These are phyloP conservation scores for Macroramphosus scolopax DNA, from an alignment of 2,797 vertebrate species.

Conservation along the genomic window DNA sequence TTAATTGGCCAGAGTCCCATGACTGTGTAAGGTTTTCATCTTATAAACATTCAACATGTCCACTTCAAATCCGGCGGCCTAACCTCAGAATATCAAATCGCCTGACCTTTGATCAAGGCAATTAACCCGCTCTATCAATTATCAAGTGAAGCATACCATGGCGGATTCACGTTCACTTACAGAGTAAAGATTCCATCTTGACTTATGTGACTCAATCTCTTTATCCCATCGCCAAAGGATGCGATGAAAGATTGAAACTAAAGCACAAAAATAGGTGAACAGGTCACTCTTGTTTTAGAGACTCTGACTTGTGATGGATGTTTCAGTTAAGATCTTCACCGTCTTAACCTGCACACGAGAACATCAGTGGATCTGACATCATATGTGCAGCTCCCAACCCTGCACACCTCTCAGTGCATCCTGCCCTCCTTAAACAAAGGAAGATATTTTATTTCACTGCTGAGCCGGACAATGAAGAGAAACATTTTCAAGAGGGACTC, in stretches of 20 bases:
- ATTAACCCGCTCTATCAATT: constrained; percentile 71
- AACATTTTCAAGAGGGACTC: too few relatives aligned
- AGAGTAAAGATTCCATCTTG: constrained; percentile 45
- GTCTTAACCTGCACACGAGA: background rate
- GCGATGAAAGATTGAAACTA: constrained; percentile 5
- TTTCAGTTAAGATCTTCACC: too few relatives aligned
- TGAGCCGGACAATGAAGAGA: too few relatives aligned
- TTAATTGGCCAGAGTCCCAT: constrained; percentile 73
- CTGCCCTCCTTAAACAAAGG: too few relatives aligned
- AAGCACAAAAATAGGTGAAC: too few relatives aligned
- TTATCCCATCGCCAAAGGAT: constrained; percentile 19
- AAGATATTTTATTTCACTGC: too few relatives aligned
- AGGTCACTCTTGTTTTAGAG: background rate
- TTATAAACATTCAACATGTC: constrained; percentile 63
- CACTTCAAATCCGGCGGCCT: constrained; percentile 57
- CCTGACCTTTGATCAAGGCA: constrained; percentile 75
- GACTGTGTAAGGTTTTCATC: constrained; percentile 63
- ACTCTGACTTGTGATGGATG: background rate
- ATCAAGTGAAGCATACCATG: constrained; percentile 66
- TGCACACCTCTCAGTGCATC: too few relatives aligned
- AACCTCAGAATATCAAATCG: constrained; percentile 64
- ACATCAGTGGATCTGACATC: too few relatives aligned
- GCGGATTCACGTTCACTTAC: constrained; percentile 44
- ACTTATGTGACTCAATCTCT: constrained; percentile 35
- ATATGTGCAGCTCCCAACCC: too few relatives aligned